Evolutionary conservation across 1,140 invertebrate species (phyloP).

Genomic region (Drosophila chauvacae): DNA sequence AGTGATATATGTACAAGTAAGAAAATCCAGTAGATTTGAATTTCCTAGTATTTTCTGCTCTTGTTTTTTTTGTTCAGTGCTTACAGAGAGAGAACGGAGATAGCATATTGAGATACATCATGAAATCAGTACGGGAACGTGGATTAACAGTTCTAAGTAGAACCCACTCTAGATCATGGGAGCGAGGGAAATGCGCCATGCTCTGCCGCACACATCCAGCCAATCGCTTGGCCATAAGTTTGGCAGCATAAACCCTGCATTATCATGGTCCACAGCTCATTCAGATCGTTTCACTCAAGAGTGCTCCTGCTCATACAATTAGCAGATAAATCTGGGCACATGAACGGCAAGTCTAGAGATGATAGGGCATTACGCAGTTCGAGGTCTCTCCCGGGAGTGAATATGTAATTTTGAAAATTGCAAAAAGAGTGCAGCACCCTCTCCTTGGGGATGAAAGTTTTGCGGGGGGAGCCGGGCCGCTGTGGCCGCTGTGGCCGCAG

Average conservation of each 20-base stretch:
- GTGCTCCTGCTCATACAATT: constrained; percentile 27
- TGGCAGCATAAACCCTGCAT: not conserved
- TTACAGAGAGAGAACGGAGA: constrained; percentile 11
- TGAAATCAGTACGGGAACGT: constrained; percentile 6
- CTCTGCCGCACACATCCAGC: constrained; percentile 11
- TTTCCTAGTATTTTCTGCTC: not conserved
- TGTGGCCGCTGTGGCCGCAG: constrained; percentile 14
- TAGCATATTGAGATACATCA: not conserved
- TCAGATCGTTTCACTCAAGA: constrained; percentile 19
- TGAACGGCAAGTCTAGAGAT: constrained; percentile 10
- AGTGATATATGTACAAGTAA: not conserved
- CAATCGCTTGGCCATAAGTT: constrained; percentile 33
- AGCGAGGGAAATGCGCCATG: constrained; percentile 18
- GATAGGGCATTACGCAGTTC: constrained; percentile 29
- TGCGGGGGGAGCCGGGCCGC: not conserved
- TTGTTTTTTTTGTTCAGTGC: not conserved
- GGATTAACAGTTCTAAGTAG: constrained; percentile 10
- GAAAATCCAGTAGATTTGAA: not conserved
- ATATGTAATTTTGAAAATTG: constrained; percentile 38
- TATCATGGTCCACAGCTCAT: constrained; percentile 18
- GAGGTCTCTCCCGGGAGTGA: not conserved
- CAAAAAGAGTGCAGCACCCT: constrained; percentile 50
- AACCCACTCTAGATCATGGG: constrained; percentile 17
- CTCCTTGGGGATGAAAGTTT: constrained; percentile 42
- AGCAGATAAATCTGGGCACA: constrained; percentile 40